Base-by-base conservation (phyloP, 1,140 invertebrate species). In the Trissolcus basalis region DNA sequence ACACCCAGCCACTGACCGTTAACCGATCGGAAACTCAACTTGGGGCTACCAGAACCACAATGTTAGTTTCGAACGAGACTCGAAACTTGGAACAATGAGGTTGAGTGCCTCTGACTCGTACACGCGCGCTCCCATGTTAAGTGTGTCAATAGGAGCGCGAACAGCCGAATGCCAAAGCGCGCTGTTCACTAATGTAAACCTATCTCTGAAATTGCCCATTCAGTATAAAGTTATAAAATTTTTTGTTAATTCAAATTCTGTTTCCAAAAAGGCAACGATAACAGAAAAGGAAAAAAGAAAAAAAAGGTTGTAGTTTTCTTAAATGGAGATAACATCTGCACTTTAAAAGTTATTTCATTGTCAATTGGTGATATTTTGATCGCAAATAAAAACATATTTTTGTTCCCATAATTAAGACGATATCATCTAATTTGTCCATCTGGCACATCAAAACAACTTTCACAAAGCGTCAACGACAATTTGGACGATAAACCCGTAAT, bases 71-170 rank as follows among this genome's bases (percentile, higher is more conserved):
- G 58, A 51, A 71, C 53, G 64, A 41, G 44, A 41, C 27, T 60
- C 19, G 13, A 61, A 73, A 67, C n/a, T 67, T 55, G 54, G 64
- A 64, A 78, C 75, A 79, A 76, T 53, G 50, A 50, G 70, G 68
- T 72, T 78, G 69, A 79, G 78, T 76, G 56, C 60, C 67, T 27
- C 67, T 69, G 67, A 45, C 39, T 43, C 27, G 60, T 49, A 43
- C 56, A 59, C 72, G 56, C 41, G 50, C 51, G 12, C 51, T 15
- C 15, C 1, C 43, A 39, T 64, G 60, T 53, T 74, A 79, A 80
- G 79, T 80, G 69, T 80, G 80, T 81, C 79, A 81, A 80, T 81
- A 81, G 79, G 72, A 83, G 77, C 78, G 69, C 79, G 80, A 83
- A 83, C 69, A 77, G 60, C 65, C 73, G 59, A 81, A 80, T 69